These are phyloP conservation scores for Pyrrhosoma nymphula DNA, from an alignment of 2,888 invertebrate species.

Conservation along the genomic window DNA sequence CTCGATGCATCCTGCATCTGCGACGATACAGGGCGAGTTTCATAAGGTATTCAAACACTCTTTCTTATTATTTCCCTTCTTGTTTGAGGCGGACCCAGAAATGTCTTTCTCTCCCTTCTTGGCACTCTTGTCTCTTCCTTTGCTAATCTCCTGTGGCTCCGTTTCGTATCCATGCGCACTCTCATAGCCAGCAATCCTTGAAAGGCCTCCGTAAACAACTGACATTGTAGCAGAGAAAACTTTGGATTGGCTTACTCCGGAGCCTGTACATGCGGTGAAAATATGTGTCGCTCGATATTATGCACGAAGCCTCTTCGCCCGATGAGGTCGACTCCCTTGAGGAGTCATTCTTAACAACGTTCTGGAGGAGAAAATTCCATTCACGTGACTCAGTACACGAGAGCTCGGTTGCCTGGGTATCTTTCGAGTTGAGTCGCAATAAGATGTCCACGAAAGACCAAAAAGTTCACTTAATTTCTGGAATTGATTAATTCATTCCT, in stretches of 20 bases:
- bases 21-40: background rate
- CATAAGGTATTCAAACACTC: background rate
- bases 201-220: constrained; percentile 22
- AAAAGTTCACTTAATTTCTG: too few species aligned
- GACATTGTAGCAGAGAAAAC: constrained; percentile 3
- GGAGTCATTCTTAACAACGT: too few species aligned
- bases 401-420: background rate
- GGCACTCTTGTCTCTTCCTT: background rate
- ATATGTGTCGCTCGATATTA: constrained; percentile 24
- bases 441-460: too few species aligned
- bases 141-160: background rate
- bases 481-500: too few species aligned
- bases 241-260: background rate
- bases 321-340: background rate
- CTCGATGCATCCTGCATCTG: background rate
- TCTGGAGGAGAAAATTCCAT: background rate
- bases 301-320: background rate
- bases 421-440: too few species aligned
- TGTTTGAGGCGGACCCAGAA: background rate
- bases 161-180: constrained; percentile 8
- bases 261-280: background rate
- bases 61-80: too few species aligned
- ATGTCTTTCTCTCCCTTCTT: background rate
- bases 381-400: background rate
- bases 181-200: background rate